phyloP scores from a whole-genome alignment of 2,113 vertebrate genomes.

The Heptranchias perlo region DNA sequence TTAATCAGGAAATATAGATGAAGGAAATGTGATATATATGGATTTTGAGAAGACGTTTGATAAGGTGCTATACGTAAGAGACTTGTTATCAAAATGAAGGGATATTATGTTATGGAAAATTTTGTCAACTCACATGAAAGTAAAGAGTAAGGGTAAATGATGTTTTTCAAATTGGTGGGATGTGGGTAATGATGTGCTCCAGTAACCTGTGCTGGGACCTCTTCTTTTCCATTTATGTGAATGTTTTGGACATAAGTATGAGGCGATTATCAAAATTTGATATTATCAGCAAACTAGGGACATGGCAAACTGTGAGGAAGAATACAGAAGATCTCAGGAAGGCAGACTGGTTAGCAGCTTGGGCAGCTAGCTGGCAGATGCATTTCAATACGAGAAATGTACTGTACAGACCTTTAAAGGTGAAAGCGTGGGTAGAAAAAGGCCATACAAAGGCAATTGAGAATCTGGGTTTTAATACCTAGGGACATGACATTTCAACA shows the following conservation, averaged over 20 bases:
- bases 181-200: neutral
- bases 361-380: neutral
- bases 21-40: neutral
- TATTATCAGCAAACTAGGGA: neutral
- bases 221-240: neutral
- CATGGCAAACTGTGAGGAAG: neutral
- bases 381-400: neutral
- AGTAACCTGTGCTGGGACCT: neutral
- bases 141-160: neutral
- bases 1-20: neutral
- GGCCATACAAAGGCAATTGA: neutral
- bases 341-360: neutral
- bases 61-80: neutral
- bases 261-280: neutral
- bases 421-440: neutral
- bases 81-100: neutral
- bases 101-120: neutral
- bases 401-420: neutral
- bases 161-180: neutral
- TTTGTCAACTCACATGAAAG: neutral
- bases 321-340: neutral
- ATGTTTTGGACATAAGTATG: neutral
- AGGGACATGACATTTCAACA: neutral
- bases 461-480: neutral
- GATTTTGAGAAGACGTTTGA: too few relatives aligned